Base-by-base conservation (phyloP, 1,140 invertebrate genomes). In the Stratiolaelaps scimitus region DNA sequence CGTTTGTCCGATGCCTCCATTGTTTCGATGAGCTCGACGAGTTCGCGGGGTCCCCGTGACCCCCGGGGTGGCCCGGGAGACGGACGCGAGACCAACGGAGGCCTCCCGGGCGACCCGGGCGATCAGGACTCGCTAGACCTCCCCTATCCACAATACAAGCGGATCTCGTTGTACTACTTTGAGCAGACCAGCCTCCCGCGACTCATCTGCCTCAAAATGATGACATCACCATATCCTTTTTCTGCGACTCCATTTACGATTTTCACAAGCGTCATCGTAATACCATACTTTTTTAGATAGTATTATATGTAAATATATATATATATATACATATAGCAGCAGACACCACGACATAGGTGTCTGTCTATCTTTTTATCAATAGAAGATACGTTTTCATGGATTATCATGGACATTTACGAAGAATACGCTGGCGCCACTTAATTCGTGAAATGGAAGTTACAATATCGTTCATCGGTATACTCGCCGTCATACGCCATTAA, bases 191-290 rank as follows among this genome's bases (percentile, higher is more conserved):
- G 53, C 53, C 26, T 60, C 34, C 53, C 23, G 15, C 53, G 53
- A 5, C 26, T 60, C 15, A 60, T 60, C 23, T 29, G 53, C 53
- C 20, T 60, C 26, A 26, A 34, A 23, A 60, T 60, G 53, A 60
- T 60, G 53, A 60, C 53, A 60, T 60, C 53, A 60, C 53, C 53
- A 60, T 60, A 60, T 60, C 53, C 53, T 60, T 60, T 60, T 60
- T 34, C 53, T 60, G 53, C 34, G 53, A 29, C 53, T 15, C 2
- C 23, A 26, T 15, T 17, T 26, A 60, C 23, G 23, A 1, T 13
- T n/a, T 40, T 40, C 10, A 40, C 34, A 10, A 10, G 34, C 34
- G 34, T 40, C 34, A 10, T 40, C 10, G 34, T 40, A 40, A 10
- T 10, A 40, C 10, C 34, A 40, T 40, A 40, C 34, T 4, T 40